Conservation (phyloP, 2,113 vertebrate genomes). For the Pao palembangensis region DNA sequence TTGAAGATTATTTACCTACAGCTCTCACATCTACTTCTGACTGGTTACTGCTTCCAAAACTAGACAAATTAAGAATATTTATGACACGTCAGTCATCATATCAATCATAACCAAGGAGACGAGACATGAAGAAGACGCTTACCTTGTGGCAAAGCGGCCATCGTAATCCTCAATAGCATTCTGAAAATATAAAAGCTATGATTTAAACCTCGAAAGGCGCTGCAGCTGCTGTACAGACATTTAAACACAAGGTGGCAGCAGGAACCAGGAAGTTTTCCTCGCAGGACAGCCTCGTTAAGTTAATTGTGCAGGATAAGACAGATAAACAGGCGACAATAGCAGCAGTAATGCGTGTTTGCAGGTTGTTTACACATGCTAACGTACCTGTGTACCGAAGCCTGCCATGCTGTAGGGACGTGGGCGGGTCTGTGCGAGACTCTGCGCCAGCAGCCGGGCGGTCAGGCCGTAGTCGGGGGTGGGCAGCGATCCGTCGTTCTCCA, state of each 20-base stretch:
- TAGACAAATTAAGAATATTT: neutral
- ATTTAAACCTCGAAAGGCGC: neutral
- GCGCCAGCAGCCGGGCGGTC: constrained; percentile 84
- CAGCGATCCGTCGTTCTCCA: constrained; percentile 89
- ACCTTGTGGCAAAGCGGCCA: constrained; percentile 90
- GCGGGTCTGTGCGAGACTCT: constrained; percentile 84
- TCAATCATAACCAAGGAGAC: constrained; percentile 9
- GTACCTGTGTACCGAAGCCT: constrained; percentile 91
- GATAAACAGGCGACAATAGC: constrained; percentile 18
- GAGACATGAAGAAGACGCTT: constrained; percentile 64
- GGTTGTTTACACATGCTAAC: neutral
- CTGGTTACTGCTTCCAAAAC: neutral
- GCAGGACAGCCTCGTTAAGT: too few relatives aligned
- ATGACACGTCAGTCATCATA: constrained; percentile 12
- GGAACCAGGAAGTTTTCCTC: neutral
- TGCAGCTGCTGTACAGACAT: neutral
- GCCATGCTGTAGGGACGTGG: constrained; percentile 97
- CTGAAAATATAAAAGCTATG: constrained; percentile 33
- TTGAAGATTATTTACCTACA: neutral
- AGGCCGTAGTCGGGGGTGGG: constrained; percentile 91
- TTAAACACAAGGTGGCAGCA: constrained; percentile 65
- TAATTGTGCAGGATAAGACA: constrained; percentile 38
- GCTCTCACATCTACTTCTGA: neutral
- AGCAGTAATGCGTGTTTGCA: constrained; percentile 15
- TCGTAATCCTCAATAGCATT: constrained; percentile 94